Percentiles rank a stretch among this genome's conserved stretches.
These are phyloP conservation scores for Pelodytes ibericus DNA, from an alignment of 2,797 vertebrate genomes.

Conservation along the genomic window DNA sequence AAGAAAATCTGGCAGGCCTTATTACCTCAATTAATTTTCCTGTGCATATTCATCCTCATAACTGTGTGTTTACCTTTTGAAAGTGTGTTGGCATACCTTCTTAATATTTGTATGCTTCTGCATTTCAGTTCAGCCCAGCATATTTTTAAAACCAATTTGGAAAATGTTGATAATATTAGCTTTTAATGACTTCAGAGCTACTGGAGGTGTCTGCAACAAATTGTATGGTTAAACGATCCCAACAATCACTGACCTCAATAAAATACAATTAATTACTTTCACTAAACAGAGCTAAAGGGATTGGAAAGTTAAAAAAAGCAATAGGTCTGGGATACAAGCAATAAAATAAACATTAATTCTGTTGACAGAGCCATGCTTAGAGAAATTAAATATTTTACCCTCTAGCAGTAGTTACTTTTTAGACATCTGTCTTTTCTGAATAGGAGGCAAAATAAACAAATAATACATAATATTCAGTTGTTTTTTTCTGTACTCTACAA, in stretches of 20 bases:
- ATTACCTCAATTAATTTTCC: slow-evolving; percentile 4
- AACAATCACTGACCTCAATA: neutral
- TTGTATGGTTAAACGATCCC: neutral
- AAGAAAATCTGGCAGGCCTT: neutral
- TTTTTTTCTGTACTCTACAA: neutral
- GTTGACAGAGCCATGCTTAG: neutral
- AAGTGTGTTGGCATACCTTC: neutral
- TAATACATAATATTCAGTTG: neutral
- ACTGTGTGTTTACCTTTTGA: slow-evolving; percentile 8
- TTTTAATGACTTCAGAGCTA: slow-evolving; percentile 23
- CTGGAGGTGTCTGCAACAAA: slow-evolving; percentile 7
- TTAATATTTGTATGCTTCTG: neutral
- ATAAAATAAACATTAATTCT: neutral
- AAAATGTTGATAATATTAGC: slow-evolving; percentile 19
- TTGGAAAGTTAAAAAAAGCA: neutral
- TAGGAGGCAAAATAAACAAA: neutral
- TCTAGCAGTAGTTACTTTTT: neutral
- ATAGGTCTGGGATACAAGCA: neutral
- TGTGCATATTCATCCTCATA: neutral
- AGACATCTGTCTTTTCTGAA: neutral
- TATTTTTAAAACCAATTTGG: slow-evolving; percentile 22
- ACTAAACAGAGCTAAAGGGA: neutral
- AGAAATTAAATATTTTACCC: neutral
- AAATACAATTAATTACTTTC: slow-evolving; percentile 11
- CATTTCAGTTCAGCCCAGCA: neutral